Evolutionary conservation across 2,797 vertebrate genomes (phyloP), one percentile per base, ranked within the genome.

Genomic region (Scolopax bukidnonensis): DNA sequence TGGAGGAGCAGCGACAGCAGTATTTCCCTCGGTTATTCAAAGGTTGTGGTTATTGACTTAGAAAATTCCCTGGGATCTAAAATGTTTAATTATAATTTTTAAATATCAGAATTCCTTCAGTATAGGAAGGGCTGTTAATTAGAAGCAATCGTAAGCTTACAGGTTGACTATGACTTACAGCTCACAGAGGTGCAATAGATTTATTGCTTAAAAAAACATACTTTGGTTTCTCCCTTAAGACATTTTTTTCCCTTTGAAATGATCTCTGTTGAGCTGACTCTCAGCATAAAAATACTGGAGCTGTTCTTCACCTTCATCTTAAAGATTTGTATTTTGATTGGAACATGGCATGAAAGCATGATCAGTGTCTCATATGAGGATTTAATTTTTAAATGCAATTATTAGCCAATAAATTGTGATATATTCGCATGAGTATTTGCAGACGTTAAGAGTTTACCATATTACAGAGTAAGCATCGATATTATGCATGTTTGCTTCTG

Each of bases 321-420:
- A 51, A 90, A 84, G 60, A 84, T 71, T 51, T 84, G 32, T 81
- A 61, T 82, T 88, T 91, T 86, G 33, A 32, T 24, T 56, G 73
- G 84, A 91, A 53, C 16, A 10, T 12, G 38, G 12, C 71, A 14
- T 64, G 80, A 95, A 91, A 92, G 53, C 32, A 32, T 56, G 40
- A 69, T 79, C 41, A 16, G n/a, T 74, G n/a, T 87, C 53, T 80
- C 69, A 10, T 19, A 43, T 30, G 30, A 85, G 21, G 47, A 89
- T 69, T 81, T 91, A n/a, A 50, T 82, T 73, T 89, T 53, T 73
- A 95, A 96, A 87, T 84, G 69, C 36, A 61, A 20, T 61, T 83
- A 65, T 63, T 82, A 93, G 33, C 33, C 51, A 73, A 8, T 38
- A 36, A 63, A 38, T 71, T 73, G 38, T 36, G 41, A 68, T 88